phyloP scores from a whole-genome alignment of 2,888 invertebrate genomes.

The Phengaris arion region DNA sequence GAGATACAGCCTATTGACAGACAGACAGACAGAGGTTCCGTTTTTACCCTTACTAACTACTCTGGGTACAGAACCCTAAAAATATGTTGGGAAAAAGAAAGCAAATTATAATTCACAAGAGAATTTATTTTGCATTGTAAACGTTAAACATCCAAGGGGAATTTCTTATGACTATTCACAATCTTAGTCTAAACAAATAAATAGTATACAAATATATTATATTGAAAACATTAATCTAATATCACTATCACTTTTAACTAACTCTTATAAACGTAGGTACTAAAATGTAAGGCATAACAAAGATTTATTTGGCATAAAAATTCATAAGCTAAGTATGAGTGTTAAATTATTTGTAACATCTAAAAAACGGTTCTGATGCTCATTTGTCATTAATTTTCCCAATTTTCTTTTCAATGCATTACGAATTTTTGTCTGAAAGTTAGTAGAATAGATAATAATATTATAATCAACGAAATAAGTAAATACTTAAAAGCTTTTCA shows the following conservation, averaged over 20 bases:
- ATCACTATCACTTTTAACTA: conserved; percentile 72
- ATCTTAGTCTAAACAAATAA: conserved; percentile 69
- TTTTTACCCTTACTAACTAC: too few species aligned
- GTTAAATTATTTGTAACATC: neutral
- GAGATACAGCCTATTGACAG: too few species aligned
- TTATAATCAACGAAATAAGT: too few species aligned
- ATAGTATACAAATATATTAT: conserved; percentile 70
- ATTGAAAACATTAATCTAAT: conserved; percentile 70
- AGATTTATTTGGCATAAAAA: conserved; percentile 35
- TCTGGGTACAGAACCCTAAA: neutral
- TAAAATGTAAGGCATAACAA: conserved; percentile 37
- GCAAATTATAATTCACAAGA: conserved; percentile 51
- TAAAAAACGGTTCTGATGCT: neutral
- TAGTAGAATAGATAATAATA: too few species aligned
- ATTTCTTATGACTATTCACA: conserved; percentile 65
- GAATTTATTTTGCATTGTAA: conserved; percentile 68
- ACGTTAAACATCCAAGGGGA: conserved; percentile 72
- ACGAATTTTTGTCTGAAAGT: too few species aligned
- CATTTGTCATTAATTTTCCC: neutral
- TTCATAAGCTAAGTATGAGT: neutral
- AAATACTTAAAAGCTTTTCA: too few species aligned
- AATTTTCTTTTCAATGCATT: too few species aligned
- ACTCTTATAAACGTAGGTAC: conserved; percentile 36
- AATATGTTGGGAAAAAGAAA: conserved; percentile 34
- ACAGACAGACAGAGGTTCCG: too few species aligned